Base-by-base conservation (phyloP, 1,140 invertebrate genomes). In the Zaprionus camerounensis region DNA sequence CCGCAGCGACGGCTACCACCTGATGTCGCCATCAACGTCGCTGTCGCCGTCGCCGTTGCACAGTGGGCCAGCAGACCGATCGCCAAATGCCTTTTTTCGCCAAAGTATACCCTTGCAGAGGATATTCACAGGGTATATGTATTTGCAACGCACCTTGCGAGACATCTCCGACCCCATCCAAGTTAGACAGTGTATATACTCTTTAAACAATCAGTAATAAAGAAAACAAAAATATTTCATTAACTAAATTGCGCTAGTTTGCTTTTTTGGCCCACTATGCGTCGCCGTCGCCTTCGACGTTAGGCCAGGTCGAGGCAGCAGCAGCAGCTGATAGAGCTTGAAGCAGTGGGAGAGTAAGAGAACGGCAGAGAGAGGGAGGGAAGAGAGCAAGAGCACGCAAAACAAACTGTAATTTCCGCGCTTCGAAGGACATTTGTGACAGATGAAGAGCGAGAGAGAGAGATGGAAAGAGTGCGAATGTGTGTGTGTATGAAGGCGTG, bases 251-350 rank as follows among this genome's bases (percentile, higher is more conserved):
- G 26, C 26, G 26, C 26, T 28, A 28, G 26, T 6, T 28, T 34
- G 31, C 0, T 34, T 3, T 34, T 34, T 3, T 34, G 31, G 31
- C 31, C 31, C 31, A 34, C 31, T 34, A 7, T 34, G 31, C 49
- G 31, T 34, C 51, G 36, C 61, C 12, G 76, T 61, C 20, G n/a
- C 17, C 55, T 59, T 53, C 51, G 31, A 62, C 76, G 65, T 83
- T 82, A 68, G 81, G 76, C 76, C 81, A 83, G 81, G 81, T 83
- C 81, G 81, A 72, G 78, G 67, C 68, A 71, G 67, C 17, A 53
- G 58, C 26, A 58, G 56, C 56, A 38, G 20, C 68, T 36, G 63
- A 64, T n/a, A 71, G 61, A 51, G 44, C 15, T 17, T 26, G 17
- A 57, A 22, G 20, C 4, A 59, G 22, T 62, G 12, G n/a, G 26